Percentiles rank a stretch among this genome's conserved stretches.
phyloP scores from a whole-genome alignment of 2,797 vertebrate genomes.

The Poeciliopsis gracilis region DNA sequence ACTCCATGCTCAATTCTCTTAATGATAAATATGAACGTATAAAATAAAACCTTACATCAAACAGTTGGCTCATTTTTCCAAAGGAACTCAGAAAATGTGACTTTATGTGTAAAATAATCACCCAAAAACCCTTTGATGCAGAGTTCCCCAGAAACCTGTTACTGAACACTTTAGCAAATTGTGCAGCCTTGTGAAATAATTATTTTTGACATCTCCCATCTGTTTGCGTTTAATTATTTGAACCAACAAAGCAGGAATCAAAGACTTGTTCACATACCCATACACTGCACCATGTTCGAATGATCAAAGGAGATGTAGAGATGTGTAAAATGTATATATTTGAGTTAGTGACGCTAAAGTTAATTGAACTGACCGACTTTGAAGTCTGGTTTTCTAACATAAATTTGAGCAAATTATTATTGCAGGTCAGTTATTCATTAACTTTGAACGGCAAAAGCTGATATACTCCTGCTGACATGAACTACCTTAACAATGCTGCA shows the following conservation, averaged over 20 bases:
- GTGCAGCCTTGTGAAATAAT: slow-evolving; percentile 46
- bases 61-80: not conserved
- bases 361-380: slow-evolving; percentile 21
- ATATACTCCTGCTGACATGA: not conserved
- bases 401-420: slow-evolving; percentile 40
- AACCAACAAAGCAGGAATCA: slow-evolving; percentile 36
- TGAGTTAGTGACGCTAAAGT: slow-evolving; percentile 6
- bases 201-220: slow-evolving; percentile 49
- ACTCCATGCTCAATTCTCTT: not conserved
- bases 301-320: not conserved
- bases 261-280: slow-evolving; percentile 5
- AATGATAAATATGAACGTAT: too few species aligned
- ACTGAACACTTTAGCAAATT: slow-evolving; percentile 27
- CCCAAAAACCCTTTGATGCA: slow-evolving; percentile 27
- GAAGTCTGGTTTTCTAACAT: slow-evolving; percentile 24
- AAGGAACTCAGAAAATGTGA: not conserved
- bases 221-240: slow-evolving; percentile 57
- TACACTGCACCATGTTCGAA: not conserved
- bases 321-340: not conserved
- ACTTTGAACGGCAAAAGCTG: slow-evolving; percentile 32
- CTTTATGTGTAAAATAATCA: slow-evolving; percentile 1
- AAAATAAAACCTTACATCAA: not conserved
- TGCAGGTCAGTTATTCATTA: slow-evolving; percentile 42
- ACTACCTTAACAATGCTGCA: not conserved
- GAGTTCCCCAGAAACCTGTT: slow-evolving; percentile 20